Percentiles rank a stretch among this genome's conserved stretches.
Conservation (phyloP, 2,797 vertebrate genomes). For the Sorex maritimensis region DNA sequence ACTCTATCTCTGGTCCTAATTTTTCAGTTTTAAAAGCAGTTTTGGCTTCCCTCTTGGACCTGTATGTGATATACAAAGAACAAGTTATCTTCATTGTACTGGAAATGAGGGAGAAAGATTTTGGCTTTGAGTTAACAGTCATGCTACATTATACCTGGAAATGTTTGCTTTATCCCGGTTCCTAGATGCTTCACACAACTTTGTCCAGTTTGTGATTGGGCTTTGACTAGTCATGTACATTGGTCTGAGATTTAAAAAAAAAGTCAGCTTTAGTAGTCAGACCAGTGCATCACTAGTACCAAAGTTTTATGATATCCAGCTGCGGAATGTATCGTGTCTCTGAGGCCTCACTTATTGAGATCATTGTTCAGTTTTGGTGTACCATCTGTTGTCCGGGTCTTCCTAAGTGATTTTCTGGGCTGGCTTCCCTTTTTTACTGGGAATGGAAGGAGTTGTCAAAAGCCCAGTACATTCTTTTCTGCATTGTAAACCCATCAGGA, state of each 20-base stretch:
- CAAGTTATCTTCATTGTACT: not conserved
- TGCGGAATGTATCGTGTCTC: conserved; percentile 58
- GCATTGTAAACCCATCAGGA: conserved; percentile 79
- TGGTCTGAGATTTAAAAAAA: not conserved
- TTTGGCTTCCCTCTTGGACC: not conserved
- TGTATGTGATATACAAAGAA: not conserved
- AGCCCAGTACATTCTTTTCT: conserved; percentile 76
- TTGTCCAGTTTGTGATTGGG: not conserved
- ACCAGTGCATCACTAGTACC: not conserved
- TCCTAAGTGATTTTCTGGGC: conserved; percentile 79
- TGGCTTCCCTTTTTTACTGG: conserved; percentile 72
- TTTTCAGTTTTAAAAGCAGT: conserved; percentile 18
- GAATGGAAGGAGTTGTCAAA: conserved; percentile 79
- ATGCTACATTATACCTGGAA: not conserved
- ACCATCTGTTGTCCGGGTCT: conserved; percentile 71
- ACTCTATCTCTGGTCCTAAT: too few species aligned
- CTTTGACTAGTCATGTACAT: not conserved
- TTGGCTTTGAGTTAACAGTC: not conserved
- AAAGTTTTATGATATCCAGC: conserved; percentile 57
- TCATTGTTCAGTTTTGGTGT: conserved; percentile 61
- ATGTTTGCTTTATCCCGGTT: not conserved
- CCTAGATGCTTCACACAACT: not conserved
- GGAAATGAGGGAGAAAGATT: not conserved
- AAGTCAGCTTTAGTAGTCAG: not conserved
- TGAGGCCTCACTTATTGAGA: conserved; percentile 59